A percentile compares a stretch with the other conserved stretches of the same genome.
phyloP scores from a whole-genome alignment of 2,113 vertebrate species.

The Rhinolophus sinicus region DNA sequence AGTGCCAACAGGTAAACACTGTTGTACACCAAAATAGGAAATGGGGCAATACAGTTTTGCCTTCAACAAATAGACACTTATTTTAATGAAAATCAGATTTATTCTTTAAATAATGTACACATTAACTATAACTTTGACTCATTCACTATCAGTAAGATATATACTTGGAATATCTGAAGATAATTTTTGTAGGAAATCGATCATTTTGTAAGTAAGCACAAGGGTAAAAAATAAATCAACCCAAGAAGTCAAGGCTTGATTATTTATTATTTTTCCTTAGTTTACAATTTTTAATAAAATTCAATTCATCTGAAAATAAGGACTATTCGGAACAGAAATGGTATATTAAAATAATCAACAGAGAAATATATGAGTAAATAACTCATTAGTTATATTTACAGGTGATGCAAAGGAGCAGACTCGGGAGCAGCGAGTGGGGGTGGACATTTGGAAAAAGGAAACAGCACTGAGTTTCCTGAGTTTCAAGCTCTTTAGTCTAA shows the following conservation, averaged over 20 bases:
- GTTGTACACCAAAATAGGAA: neutral
- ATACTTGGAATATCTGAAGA: neutral
- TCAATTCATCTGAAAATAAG: neutral
- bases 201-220: neutral
- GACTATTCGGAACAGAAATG: neutral
- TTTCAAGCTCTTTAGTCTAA: slow-evolving; percentile 15
- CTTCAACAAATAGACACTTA: neutral
- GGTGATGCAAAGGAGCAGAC: neutral
- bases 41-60: neutral
- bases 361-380: neutral
- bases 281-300: slow-evolving; percentile 15
- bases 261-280: slow-evolving; percentile 26
- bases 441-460: neutral
- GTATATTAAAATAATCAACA: neutral
- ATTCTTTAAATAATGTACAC: neutral
- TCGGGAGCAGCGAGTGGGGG: neutral
- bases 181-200: neutral
- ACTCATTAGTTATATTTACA: neutral
- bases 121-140: neutral
- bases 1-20: neutral
- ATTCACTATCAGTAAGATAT: neutral
- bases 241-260: neutral
- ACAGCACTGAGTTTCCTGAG: neutral
- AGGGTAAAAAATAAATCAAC: neutral
- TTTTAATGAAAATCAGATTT: slow-evolving; percentile 43